Percentiles rank a stretch among this genome's conserved stretches.
Evolutionary conservation across 1,140 invertebrate genomes (phyloP).

Genomic region (Brachionus koreanus): DNA sequence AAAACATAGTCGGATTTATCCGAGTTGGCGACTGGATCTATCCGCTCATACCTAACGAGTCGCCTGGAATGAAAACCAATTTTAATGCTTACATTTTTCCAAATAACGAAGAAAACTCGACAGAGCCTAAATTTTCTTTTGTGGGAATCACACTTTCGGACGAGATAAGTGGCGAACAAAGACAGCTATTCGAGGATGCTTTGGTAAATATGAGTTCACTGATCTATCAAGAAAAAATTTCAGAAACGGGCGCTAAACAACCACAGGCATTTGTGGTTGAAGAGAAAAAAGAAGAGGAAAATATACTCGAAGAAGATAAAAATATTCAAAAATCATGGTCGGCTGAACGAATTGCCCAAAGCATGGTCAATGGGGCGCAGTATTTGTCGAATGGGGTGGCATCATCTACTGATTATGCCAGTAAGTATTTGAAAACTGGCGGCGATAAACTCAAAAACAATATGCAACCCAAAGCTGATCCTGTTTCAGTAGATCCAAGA

Average conservation of each 20-base stretch:
- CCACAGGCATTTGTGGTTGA: not conserved
- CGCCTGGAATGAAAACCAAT: conserved; percentile 31
- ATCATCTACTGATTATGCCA: conserved; percentile 32
- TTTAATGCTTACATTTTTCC: conserved; percentile 44
- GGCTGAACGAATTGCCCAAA: conserved; percentile 17
- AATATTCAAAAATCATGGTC: conserved; percentile 8
- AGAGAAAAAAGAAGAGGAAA: not conserved
- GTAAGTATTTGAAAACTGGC: not conserved
- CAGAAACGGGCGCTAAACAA: not conserved
- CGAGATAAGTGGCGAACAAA: not conserved
- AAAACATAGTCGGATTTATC: conserved; percentile 30
- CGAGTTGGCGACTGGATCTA: conserved; percentile 28
- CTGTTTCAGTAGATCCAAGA: conserved; percentile 18
- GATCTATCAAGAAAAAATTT: conserved; percentile 13
- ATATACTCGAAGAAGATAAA: not conserved
- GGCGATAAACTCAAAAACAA: conserved; percentile 23
- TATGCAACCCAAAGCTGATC: not conserved
- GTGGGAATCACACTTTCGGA: conserved; percentile 32
- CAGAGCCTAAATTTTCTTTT: not conserved
- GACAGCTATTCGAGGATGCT: conserved; percentile 23
- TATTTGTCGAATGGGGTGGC: not conserved
- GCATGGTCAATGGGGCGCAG: conserved; percentile 8
- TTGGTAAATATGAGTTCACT: not conserved
- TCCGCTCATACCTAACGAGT: conserved; percentile 19
- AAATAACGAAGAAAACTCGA: not conserved